A percentile compares a stretch with the other conserved stretches of the same genome.
Conservation (phyloP, 2,113 vertebrate species). For the Empidonax traillii region DNA sequence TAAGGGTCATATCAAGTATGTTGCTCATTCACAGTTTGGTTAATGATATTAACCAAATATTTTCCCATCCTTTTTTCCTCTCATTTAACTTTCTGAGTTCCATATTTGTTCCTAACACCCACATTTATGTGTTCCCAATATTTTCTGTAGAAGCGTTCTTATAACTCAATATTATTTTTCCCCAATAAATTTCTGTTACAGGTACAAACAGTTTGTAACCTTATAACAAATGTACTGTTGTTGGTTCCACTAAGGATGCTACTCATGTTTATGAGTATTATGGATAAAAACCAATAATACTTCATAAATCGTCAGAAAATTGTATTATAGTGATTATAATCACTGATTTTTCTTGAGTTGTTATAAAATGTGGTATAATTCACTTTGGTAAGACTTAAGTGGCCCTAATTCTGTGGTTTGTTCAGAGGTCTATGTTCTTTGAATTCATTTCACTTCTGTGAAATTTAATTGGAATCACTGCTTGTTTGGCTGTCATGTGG, state of each 20-base stretch:
- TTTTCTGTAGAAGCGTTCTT: background rate
- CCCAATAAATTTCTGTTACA: background rate
- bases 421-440: background rate
- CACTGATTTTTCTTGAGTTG: background rate
- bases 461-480: background rate
- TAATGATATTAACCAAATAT: background rate
- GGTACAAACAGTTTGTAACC: background rate
- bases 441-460: background rate
- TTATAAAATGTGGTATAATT: background rate
- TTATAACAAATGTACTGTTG: background rate
- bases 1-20: background rate
- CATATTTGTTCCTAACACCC: background rate
- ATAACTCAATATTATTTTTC: background rate
- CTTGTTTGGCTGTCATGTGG: background rate
- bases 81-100: background rate
- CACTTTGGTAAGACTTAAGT: background rate
- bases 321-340: background rate
- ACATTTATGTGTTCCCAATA: background rate
- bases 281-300: background rate
- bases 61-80: background rate
- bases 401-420: background rate
- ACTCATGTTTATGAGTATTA: background rate
- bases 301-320: background rate
- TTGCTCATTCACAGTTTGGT: background rate
- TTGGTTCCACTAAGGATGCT: background rate